Conservation (phyloP, 2,888 invertebrate species). For the Acanthosoma haemorrhoidale region DNA sequence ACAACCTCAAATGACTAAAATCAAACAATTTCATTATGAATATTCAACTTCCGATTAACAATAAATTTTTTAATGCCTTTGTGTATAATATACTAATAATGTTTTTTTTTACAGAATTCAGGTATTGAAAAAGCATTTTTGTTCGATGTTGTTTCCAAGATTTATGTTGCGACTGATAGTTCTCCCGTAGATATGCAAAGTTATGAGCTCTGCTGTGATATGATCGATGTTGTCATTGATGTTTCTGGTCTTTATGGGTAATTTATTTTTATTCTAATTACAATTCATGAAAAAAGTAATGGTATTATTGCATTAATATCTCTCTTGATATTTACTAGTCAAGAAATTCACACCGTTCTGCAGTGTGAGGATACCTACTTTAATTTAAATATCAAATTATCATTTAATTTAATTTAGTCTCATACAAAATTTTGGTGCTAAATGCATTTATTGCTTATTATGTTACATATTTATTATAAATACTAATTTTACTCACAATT, state of each 20-base stretch:
- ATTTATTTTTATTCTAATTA: conserved; percentile 39
- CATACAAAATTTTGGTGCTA: no score
- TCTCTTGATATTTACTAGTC: no score
- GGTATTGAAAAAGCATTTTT: conserved; percentile 99
- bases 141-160: conserved; percentile 98
- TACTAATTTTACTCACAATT: no score
- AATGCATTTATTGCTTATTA: no score
- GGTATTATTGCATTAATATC: no score
- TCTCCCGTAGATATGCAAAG: conserved; percentile 99
- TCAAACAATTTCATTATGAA: neutral
- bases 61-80: neutral
- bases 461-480: no score
- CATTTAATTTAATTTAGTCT: no score
- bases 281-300: no score
- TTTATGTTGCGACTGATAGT: conserved; percentile 99
- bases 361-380: neutral
- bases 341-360: no score
- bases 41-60: neutral
- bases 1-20: no score
- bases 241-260: conserved; percentile 98
- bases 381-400: neutral
- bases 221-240: conserved; percentile 99
- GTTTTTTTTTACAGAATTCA: conserved; percentile 67
- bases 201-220: conserved; percentile 99
- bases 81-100: neutral